These are phyloP conservation scores for Seira ritae DNA, from an alignment of 2,888 invertebrate species.

Conservation along the genomic window DNA sequence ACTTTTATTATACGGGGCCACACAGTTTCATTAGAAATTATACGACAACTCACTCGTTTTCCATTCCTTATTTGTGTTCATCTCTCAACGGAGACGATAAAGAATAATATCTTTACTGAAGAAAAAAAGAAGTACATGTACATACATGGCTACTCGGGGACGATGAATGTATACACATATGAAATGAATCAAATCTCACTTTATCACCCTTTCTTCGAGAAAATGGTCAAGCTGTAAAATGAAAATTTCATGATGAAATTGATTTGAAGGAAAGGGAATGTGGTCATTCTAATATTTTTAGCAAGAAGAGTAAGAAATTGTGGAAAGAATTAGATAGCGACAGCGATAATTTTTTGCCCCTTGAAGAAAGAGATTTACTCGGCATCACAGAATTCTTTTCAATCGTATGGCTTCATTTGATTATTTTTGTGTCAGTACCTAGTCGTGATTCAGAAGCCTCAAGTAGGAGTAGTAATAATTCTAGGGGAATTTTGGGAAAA, in stretches of 20 bases:
- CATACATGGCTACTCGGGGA: neutral
- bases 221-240: conserved; percentile 2
- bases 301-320: no score
- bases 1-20: neutral
- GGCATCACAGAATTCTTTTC: no score
- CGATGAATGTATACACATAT: no score
- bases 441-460: no score
- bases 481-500: no score
- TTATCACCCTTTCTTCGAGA: neutral
- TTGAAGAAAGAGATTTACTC: no score
- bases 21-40: conserved; percentile 8
- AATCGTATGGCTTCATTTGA: no score
- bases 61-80: neutral
- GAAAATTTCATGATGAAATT: neutral
- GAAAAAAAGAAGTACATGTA: neutral
- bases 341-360: no score
- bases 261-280: neutral
- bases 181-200: neutral
- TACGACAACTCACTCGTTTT: neutral
- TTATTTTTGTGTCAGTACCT: no score
- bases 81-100: neutral
- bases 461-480: no score
- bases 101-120: neutral
- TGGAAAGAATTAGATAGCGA: no score
- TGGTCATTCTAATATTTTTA: no score